Conservation (phyloP, 1,140 invertebrate species). For the Drosophila ohnishii region DNA sequence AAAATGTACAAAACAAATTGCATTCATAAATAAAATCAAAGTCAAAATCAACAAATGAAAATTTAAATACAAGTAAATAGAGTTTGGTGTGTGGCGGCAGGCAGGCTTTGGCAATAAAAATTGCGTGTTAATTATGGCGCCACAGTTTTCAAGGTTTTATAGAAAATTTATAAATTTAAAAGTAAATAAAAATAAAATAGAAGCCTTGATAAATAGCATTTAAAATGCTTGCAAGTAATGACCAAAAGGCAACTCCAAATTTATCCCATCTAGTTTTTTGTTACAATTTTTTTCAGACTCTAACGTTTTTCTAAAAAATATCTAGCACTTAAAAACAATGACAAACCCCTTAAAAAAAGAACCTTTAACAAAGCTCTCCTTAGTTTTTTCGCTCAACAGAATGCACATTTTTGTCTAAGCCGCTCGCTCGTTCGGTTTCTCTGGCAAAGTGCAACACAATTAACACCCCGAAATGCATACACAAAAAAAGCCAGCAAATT, state of each 20-base stretch:
- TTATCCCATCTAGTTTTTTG: too few relatives aligned
- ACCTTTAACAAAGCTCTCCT: constrained; percentile 56
- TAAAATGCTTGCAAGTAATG: neutral
- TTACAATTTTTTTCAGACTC: neutral
- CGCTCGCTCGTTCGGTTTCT: constrained; percentile 32
- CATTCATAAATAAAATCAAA: constrained; percentile 75
- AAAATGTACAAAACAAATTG: constrained; percentile 77
- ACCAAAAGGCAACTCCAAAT: too few relatives aligned
- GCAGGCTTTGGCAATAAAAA: neutral
- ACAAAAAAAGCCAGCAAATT: constrained; percentile 25
- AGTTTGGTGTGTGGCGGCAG: neutral
- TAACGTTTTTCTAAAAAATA: too few relatives aligned
- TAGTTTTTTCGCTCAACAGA: constrained; percentile 46
- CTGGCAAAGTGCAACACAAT: constrained; percentile 78
- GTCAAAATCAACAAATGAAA: constrained; percentile 17
- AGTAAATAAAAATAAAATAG: neutral
- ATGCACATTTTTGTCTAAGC: constrained; percentile 42
- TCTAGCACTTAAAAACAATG: neutral
- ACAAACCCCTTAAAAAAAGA: neutral
- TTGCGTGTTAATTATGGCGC: constrained; percentile 6
- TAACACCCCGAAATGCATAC: constrained; percentile 78
- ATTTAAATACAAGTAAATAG: constrained; percentile 10
- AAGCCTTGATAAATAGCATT: neutral
- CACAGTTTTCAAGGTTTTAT: constrained; percentile 1
- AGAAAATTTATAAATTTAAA: neutral